Evolutionary conservation across 2,888 invertebrate species (phyloP).

Genomic region (Celastrina argiolus): DNA sequence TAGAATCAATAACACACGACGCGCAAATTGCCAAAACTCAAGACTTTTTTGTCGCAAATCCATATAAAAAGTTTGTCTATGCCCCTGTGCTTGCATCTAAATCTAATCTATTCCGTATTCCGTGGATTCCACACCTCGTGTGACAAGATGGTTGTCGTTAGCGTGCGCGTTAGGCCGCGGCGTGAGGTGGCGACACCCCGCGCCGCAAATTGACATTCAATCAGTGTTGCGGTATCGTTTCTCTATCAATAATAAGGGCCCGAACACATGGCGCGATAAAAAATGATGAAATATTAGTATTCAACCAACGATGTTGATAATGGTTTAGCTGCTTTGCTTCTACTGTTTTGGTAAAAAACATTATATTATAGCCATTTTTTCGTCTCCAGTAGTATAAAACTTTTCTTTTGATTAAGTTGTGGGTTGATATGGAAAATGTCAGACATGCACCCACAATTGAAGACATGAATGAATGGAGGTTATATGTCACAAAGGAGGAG

Average conservation of each 20-base stretch:
- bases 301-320: neutral
- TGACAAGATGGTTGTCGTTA: neutral
- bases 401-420: too few species aligned
- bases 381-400: too few species aligned
- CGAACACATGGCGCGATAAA: neutral
- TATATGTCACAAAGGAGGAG: too few species aligned
- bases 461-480: too few species aligned
- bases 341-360: too few species aligned
- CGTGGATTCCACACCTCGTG: neutral
- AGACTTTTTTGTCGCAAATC: too few species aligned
- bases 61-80: neutral
- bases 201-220: slow-evolving; percentile 69
- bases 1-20: too few species aligned
- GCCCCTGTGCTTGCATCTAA: neutral
- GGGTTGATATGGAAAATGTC: too few species aligned
- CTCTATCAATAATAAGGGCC: slow-evolving; percentile 55
- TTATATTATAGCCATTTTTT: too few species aligned
- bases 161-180: slow-evolving; percentile 27
- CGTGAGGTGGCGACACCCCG: slow-evolving; percentile 34
- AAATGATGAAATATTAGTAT: neutral
- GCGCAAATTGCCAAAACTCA: too few species aligned
- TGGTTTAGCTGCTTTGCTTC: too few species aligned
- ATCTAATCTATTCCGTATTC: neutral
- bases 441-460: too few species aligned
- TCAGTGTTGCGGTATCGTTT: slow-evolving; percentile 72